These are phyloP conservation scores for Doryteuthis pealeii DNA, from an alignment of 1,140 invertebrate genomes.

Conservation along the genomic window DNA sequence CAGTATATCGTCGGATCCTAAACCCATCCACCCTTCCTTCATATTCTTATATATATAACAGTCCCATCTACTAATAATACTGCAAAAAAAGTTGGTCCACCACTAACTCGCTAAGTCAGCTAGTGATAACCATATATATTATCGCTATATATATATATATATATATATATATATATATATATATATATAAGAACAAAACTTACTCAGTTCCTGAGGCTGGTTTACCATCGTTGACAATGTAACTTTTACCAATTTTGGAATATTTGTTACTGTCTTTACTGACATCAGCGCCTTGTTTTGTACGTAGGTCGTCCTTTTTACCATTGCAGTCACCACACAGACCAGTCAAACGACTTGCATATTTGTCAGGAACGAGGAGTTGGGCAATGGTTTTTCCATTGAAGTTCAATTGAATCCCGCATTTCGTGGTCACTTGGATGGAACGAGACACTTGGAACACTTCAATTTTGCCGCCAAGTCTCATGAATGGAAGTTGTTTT, in stretches of 20 bases:
- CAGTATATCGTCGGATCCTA: too few relatives aligned
- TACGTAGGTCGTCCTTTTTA: slow-evolving; percentile 29
- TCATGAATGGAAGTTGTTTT: slow-evolving; percentile 27
- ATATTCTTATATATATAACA: too few relatives aligned
- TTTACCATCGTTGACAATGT: slow-evolving; percentile 6
- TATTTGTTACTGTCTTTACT: slow-evolving; percentile 18
- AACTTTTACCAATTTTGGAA: slow-evolving; percentile 33
- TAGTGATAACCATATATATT: too few relatives aligned
- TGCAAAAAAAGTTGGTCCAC: too few relatives aligned
- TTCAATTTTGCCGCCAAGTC: slow-evolving; percentile 18
- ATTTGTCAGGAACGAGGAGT: slow-evolving; percentile 69
- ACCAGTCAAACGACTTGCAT: slow-evolving; percentile 65
- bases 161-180: too few relatives aligned
- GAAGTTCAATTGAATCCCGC: slow-evolving; percentile 71
- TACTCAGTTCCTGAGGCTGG: too few relatives aligned
- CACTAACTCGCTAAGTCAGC: too few relatives aligned
- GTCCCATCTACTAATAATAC: too few relatives aligned
- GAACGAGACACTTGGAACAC: slow-evolving; percentile 24
- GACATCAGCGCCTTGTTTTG: slow-evolving; percentile 28
- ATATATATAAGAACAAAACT: too few relatives aligned
- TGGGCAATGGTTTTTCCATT: slow-evolving; percentile 68
- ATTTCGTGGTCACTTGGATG: slow-evolving; percentile 26
- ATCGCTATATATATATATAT: too few relatives aligned
- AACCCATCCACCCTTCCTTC: too few relatives aligned
- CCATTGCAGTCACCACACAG: slow-evolving; percentile 42